Base-by-base conservation (phyloP, 2,888 invertebrate genomes). In the Alsophila aescularia region DNA sequence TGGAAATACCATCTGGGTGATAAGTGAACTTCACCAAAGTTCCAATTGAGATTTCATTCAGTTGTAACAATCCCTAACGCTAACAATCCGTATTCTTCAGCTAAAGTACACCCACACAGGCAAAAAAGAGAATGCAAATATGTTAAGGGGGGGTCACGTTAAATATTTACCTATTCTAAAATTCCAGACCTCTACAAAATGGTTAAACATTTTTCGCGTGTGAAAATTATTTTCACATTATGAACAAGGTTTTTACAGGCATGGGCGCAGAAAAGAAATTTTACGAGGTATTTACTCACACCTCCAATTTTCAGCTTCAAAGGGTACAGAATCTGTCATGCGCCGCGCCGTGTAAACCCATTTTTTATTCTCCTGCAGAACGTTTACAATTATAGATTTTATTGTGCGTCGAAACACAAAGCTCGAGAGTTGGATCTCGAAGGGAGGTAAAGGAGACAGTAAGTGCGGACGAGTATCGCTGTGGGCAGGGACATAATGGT, bases 401-500 rank as follows among this genome's bases (percentile, higher is more conserved):
- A 66, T 62, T 61, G 58, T 60, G 51, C 36, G 54, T 62, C 58
- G 50, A 62, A 68, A 70, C 57, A 69, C 56, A 64, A 64, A 67
- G 62, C 53, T 35, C 37, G 35, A 39, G 31, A 45, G 50, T 29
- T 35, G 35, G 35, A 66, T 69, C 71, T 70, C 64, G 64, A 69
- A 75, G 68, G 66, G 67, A 70, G 66, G 66, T 70, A 74, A 58
- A 74, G 66, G 52, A 68, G 78, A 78, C 75, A 72, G 76, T 77
- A 74, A 82, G 77, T 77, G 73, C 66, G 75, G 73, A 77, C 76
- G 78, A 81, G 79, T 79, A 76, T 76, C 73, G 74, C 73, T 77
- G 71, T 74, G 76, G 74, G 68, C 71, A 74, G 70, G 74, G 77
- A 77, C 75, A 80, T 81, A 82, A 83, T 80, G 80, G 81, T 61